phyloP scores from a whole-genome alignment of 2,888 invertebrate genomes.

The Dynastes grantii region DNA sequence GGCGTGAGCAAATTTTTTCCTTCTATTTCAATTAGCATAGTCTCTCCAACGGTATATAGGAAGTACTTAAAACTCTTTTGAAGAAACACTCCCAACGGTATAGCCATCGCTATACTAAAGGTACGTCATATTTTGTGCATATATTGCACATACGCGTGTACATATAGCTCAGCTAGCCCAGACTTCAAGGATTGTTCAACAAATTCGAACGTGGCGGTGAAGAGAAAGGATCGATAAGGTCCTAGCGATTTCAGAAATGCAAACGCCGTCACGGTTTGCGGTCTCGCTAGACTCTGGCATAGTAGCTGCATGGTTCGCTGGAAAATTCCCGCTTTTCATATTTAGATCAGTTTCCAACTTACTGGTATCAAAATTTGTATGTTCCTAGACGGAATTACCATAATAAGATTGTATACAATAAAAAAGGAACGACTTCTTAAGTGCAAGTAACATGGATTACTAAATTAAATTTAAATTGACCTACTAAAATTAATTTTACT shows the following conservation, averaged over 20 bases:
- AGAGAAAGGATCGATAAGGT: slow-evolving; percentile 21
- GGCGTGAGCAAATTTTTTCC: neutral
- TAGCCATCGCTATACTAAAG: neutral
- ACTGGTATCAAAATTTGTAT: slow-evolving; percentile 5
- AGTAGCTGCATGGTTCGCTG: neutral
- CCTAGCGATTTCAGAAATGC: slow-evolving; percentile 17
- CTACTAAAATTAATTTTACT: neutral
- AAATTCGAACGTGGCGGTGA: neutral
- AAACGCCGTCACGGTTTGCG: slow-evolving; percentile 26
- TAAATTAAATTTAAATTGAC: neutral
- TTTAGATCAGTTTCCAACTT: slow-evolving; percentile 18
- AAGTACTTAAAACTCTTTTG: neutral
- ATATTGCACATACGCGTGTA: neutral
- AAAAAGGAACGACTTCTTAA: neutral
- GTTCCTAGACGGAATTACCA: neutral
- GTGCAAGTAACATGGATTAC: neutral
- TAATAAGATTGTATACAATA: neutral
- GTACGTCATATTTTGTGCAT: slow-evolving; percentile 19
- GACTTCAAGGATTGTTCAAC: neutral
- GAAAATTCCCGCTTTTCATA: slow-evolving; percentile 26
- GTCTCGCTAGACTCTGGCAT: neutral
- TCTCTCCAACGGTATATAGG: neutral
- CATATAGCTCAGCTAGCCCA: neutral
- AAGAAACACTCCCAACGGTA: neutral
- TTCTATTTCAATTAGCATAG: slow-evolving; percentile 2